These are phyloP conservation scores for Excalfactoria chinensis DNA, from an alignment of 2,113 vertebrate genomes.

Conservation along the genomic window DNA sequence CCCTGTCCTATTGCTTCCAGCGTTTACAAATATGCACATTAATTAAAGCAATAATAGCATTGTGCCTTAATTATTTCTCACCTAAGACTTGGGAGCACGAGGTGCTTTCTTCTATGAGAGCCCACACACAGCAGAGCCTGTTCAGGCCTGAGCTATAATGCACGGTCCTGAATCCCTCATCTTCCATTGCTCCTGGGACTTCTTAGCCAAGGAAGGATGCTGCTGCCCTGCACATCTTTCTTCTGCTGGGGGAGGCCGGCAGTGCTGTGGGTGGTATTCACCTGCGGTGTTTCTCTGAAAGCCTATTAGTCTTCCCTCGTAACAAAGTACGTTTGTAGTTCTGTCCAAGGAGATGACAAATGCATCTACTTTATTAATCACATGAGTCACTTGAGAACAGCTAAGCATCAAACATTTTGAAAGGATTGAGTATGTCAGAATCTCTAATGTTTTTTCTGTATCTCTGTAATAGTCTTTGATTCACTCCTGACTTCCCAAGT, in stretches of 20 bases:
- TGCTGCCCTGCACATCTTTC: neutral
- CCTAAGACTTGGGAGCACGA: neutral
- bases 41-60: neutral
- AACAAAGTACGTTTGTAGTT: constrained; percentile 18
- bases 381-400: constrained; percentile 32
- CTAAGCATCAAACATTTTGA: constrained; percentile 41
- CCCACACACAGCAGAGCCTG: neutral
- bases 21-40: rapidly evolving
- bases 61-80: neutral
- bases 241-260: neutral
- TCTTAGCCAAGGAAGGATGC: neutral
- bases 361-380: constrained; percentile 45
- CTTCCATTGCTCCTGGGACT: neutral
- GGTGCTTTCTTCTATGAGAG: neutral
- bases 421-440: constrained; percentile 22
- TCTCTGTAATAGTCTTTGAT: constrained; percentile 38
- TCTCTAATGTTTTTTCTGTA: constrained; percentile 18
- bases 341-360: constrained; percentile 67
- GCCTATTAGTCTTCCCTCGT: neutral
- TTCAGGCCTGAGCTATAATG: neutral
- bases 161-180: neutral
- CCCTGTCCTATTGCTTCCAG: neutral
- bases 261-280: constrained; percentile 20
- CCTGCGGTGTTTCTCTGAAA: neutral
- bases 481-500: constrained; percentile 60